Evolutionary conservation across 2,888 invertebrate genomes (phyloP), one percentile per base, ranked within the genome.

Genomic region (Zygothrica quintamaculata): DNA sequence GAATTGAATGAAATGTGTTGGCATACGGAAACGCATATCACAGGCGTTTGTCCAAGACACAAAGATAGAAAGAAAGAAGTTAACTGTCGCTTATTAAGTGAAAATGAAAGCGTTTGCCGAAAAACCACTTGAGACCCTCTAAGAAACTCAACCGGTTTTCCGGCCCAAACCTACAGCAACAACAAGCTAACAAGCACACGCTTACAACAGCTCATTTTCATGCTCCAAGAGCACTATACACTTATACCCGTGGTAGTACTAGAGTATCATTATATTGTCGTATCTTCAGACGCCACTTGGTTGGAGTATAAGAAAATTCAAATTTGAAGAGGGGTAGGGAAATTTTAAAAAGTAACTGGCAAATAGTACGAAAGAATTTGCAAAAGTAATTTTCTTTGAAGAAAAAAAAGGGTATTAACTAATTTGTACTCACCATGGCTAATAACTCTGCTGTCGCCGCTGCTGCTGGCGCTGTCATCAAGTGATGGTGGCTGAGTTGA

Each of bases 81-180:
- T 79, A 87, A 87, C 87, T 77, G 84, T 67, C 58, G 74, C 84
- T 80, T 73, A 84, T 80, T 86, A 84, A 84, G 81, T 86, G 84
- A 84, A 84, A 84, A 84, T 82, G 84, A 84, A 84, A 88, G 88
- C 88, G 82, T 71, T 82, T 86, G 84, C 80, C 77, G 71, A 71
- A 82, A 78, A 75, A 47, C 51, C 44, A 69, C 58, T 62, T 50
- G 68, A 47, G 65, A 52, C 72, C 67, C 71, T 72, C 59, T 58
- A 37, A 55, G 12, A 51, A 37, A 36, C 12, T 53, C 55, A 78
- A 85, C 86, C 77, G 84, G 84, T 80, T 85, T 69, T 62, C 77
- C 73, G 70, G 62, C 61, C 59, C 61, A 71, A 22, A 22, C 18
- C 65, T 52, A 65, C n/a, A n/a, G n/a, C n/a, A 55, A 56, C 36